A percentile compares a stretch with the other conserved stretches of the same genome.
These are phyloP conservation scores for Mus spretus DNA, from an alignment of 2,797 vertebrate genomes.

Conservation along the genomic window DNA sequence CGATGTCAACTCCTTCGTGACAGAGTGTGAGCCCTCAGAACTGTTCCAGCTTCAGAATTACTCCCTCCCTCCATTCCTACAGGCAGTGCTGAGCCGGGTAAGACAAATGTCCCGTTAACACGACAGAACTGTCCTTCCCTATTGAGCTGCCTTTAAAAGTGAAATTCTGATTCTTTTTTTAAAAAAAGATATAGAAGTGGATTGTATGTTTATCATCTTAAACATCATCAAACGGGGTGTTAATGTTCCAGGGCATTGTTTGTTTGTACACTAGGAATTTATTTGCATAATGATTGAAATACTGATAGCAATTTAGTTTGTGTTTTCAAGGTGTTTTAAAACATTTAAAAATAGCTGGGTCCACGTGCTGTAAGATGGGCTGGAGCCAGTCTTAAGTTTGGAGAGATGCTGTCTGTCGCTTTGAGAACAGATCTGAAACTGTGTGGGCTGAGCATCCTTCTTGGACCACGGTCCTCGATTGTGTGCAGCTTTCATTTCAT, in stretches of 20 bases:
- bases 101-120: constrained; percentile 37
- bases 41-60: constrained; percentile 96
- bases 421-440: background rate
- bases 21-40: constrained; percentile 95
- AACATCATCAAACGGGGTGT: constrained; percentile 29
- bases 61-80: constrained; percentile 91
- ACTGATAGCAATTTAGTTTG: constrained; percentile 42
- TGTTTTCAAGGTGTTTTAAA: constrained; percentile 23
- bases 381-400: background rate
- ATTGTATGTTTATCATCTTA: constrained; percentile 12
- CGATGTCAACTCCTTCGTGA: constrained; percentile 95
- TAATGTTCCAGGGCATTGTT: background rate
- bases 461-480: background rate
- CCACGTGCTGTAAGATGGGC: background rate
- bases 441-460: background rate
- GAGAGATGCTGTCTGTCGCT: background rate
- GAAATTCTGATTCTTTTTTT: background rate
- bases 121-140: background rate
- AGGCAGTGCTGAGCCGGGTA: constrained; percentile 92
- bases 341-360: background rate
- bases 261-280: background rate
- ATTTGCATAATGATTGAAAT: constrained; percentile 18
- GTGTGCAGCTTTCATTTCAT: background rate
- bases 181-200: background rate
- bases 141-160: background rate